phyloP scores from a whole-genome alignment of 2,797 vertebrate species.

The Phyllotis vaccarum region DNA sequence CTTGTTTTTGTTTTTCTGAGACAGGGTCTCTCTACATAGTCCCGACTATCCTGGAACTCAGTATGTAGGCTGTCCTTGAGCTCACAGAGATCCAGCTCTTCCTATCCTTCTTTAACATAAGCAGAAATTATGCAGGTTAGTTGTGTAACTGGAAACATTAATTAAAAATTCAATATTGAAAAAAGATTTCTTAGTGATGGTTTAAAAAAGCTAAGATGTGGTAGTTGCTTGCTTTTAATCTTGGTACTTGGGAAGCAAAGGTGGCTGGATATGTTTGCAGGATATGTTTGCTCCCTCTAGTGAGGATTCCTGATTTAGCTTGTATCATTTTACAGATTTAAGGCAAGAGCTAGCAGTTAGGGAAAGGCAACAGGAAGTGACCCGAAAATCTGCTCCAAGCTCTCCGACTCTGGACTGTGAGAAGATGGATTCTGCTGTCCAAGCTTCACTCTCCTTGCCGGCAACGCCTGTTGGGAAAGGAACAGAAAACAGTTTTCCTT shows the following conservation, averaged over 20 bases:
- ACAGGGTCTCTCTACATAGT: neutral
- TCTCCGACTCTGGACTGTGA: slow-evolving; percentile 96
- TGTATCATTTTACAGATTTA: slow-evolving; percentile 90
- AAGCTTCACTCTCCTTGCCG: slow-evolving; percentile 97
- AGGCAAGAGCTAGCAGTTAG: slow-evolving; percentile 97
- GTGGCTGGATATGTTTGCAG: neutral
- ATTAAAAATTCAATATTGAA: slow-evolving; percentile 61
- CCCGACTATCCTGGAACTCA: no score
- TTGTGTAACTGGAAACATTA: slow-evolving; percentile 21
- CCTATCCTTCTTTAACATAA: neutral
- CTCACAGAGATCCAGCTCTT: neutral
- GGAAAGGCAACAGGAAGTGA: slow-evolving; percentile 95
- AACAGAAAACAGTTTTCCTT: slow-evolving; percentile 93
- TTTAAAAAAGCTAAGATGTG: neutral
- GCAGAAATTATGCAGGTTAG: neutral
- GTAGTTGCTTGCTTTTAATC: neutral
- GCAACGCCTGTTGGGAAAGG: slow-evolving; percentile 96
- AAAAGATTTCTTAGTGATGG: slow-evolving; percentile 25
- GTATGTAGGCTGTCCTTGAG: neutral
- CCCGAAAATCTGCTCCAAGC: slow-evolving; percentile 96
- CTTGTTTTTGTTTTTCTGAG: neutral
- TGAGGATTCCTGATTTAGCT: slow-evolving; percentile 50
- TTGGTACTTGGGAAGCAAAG: neutral
- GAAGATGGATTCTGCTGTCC: slow-evolving; percentile 96
- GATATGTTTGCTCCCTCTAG: slow-evolving; percentile 14